Evolutionary conservation across 2,113 vertebrate species (phyloP).

Genomic region (Eolophus roseicapilla): DNA sequence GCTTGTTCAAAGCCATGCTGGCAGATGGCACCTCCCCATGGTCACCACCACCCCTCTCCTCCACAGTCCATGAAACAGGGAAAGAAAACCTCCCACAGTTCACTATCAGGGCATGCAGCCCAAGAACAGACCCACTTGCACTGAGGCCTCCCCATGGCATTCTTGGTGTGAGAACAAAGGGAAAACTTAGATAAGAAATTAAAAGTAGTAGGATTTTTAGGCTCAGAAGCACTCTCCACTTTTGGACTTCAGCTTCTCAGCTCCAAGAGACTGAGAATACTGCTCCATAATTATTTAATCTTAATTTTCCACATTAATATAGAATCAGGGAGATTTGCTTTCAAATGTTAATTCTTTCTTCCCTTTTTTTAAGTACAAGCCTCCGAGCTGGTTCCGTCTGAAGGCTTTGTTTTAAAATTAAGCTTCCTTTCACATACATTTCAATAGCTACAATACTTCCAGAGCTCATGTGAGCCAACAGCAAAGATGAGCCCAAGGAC

Average conservation of each 20-base stretch:
- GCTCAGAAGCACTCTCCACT: background rate
- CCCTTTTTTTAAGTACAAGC: background rate
- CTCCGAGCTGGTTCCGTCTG: background rate
- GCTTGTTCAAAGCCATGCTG: background rate
- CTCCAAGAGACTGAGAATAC: background rate
- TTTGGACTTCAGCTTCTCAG: background rate
- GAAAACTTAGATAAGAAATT: background rate
- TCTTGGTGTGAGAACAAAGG: background rate
- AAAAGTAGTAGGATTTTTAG: background rate
- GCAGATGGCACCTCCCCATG: background rate
- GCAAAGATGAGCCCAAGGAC: background rate
- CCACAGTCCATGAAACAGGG: fast-evolving
- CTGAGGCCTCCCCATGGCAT: background rate
- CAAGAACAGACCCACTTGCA: background rate
- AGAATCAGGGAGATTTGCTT: background rate
- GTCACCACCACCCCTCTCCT: background rate
- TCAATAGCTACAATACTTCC: background rate
- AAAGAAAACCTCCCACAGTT: background rate
- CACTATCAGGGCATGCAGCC: background rate
- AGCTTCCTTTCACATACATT: background rate
- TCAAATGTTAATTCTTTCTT: slow-evolving; percentile 1
- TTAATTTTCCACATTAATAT: slow-evolving; percentile 3
- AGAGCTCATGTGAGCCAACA: background rate
- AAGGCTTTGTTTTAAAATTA: slow-evolving; percentile 44
- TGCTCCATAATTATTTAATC: background rate